These are phyloP conservation scores for Labia minor DNA, from an alignment of 2,888 invertebrate genomes.

Conservation along the genomic window DNA sequence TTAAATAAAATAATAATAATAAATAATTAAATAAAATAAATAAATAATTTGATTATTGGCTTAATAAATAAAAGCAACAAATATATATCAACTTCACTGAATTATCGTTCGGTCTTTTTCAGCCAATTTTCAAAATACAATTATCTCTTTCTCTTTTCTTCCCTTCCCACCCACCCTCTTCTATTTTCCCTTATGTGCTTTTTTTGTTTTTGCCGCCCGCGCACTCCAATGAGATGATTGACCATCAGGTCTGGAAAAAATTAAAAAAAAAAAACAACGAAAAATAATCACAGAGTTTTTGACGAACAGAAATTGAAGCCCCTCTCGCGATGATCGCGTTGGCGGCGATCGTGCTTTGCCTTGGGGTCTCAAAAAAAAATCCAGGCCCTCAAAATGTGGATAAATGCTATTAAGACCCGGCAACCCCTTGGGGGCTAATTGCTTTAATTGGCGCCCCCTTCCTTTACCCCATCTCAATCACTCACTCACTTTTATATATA, in stretches of 20 bases:
- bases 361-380: not conserved
- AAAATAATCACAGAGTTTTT: conserved; percentile 1
- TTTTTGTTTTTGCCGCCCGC: not conserved
- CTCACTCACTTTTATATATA: conserved; percentile 4
- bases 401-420: conserved; percentile 4
- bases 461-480: not conserved
- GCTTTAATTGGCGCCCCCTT: conserved; percentile 13
- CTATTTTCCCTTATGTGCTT: too few relatives aligned
- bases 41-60: too few relatives aligned
- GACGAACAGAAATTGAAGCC: conserved; percentile 8
- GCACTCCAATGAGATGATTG: not conserved
- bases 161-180: too few relatives aligned
- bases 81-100: too few relatives aligned
- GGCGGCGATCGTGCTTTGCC: conserved; percentile 8
- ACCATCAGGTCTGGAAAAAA: not conserved
- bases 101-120: too few relatives aligned
- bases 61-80: too few relatives aligned
- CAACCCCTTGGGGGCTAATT: conserved; percentile 13
- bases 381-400: not conserved
- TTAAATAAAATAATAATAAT: too few relatives aligned
- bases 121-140: too few relatives aligned
- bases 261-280: not conserved
- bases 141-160: too few relatives aligned
- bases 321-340: conserved; percentile 8
- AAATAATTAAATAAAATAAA: too few relatives aligned